These are phyloP conservation scores for Scaptomyza tumidula DNA, from an alignment of 2,888 invertebrate genomes.

Conservation along the genomic window DNA sequence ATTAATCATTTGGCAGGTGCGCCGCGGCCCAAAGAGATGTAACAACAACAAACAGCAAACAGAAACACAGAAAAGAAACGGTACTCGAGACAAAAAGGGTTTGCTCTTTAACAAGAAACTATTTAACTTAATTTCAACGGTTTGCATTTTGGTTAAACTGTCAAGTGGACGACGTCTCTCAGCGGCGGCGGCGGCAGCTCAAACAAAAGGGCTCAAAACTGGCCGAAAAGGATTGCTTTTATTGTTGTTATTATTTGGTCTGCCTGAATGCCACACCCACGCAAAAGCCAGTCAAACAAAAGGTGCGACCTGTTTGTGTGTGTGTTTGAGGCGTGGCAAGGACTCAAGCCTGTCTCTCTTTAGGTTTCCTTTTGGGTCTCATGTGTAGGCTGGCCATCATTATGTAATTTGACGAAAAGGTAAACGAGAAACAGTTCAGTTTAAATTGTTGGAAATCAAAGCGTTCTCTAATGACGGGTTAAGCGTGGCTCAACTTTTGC, in stretches of 20 bases:
- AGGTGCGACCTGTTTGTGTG: conserved; percentile 43
- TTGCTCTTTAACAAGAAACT: conserved; percentile 78
- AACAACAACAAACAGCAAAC: conserved; percentile 8
- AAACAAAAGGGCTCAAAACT: conserved; percentile 36
- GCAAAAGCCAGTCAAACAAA: conserved; percentile 37
- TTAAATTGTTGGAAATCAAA: conserved; percentile 54
- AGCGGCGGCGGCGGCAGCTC: conserved; percentile 23
- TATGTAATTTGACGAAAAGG: conserved; percentile 76
- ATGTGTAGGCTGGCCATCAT: conserved; percentile 66
- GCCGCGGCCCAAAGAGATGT: conserved; percentile 30
- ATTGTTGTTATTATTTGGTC: conserved; percentile 42
- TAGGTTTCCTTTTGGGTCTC: neutral
- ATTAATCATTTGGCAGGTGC: conserved; percentile 84
- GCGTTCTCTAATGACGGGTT: conserved; percentile 57
- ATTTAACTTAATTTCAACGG: conserved; percentile 77
- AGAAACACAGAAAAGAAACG: conserved; percentile 47
- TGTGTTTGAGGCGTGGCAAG: conserved; percentile 49
- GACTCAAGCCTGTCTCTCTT: conserved; percentile 35
- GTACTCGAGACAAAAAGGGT: conserved; percentile 61
- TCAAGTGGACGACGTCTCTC: conserved; percentile 64
- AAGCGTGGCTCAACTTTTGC: conserved; percentile 47
- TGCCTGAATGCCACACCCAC: conserved; percentile 62
- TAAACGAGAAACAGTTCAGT: conserved; percentile 41
- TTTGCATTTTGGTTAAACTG: conserved; percentile 74
- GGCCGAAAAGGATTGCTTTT: conserved; percentile 68